Conservation (phyloP, 2,113 vertebrate genomes). For the Lonchura striata region DNA sequence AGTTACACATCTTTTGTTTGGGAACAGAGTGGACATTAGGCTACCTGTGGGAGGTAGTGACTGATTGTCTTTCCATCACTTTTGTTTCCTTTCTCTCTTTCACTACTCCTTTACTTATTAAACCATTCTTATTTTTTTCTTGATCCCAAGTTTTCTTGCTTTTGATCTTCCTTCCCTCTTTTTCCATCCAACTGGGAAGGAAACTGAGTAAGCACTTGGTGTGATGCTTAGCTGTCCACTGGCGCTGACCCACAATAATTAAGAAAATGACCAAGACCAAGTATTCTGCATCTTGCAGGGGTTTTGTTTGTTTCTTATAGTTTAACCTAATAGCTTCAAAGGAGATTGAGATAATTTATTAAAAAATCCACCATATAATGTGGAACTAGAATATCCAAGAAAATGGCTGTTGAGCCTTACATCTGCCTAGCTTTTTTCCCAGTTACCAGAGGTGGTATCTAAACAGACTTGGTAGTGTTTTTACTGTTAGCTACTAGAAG, state of each 20-base stretch:
- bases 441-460: neutral
- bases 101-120: neutral
- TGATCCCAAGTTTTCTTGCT: neutral
- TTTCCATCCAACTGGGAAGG: neutral
- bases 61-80: neutral
- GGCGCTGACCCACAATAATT: neutral
- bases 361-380: neutral
- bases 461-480: neutral
- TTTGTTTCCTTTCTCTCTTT: neutral
- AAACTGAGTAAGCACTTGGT: neutral
- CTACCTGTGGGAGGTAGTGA: neutral
- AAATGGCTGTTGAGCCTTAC: neutral
- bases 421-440: neutral
- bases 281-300: neutral
- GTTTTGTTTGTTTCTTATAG: neutral
- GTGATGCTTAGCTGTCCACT: neutral
- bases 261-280: neutral
- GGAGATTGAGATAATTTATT: neutral
- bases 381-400: neutral
- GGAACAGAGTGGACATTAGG: neutral
- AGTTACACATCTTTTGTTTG: neutral
- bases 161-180: neutral
- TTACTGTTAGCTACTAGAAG: neutral
- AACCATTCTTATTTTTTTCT: neutral
- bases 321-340: neutral